Conservation (phyloP, 2,888 invertebrate genomes). For the Dugesia japonica region DNA sequence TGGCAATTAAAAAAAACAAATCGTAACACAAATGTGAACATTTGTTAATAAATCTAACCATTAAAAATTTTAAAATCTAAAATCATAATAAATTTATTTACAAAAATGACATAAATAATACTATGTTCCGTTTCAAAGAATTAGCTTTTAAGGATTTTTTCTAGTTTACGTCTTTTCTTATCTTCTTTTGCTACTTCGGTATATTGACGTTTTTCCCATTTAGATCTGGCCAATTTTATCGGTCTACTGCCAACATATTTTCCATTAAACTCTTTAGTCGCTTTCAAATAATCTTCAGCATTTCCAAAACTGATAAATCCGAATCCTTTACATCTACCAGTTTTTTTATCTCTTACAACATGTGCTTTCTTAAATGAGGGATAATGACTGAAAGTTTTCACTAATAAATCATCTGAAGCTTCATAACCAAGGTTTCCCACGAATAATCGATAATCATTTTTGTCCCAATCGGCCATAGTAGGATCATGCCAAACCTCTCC, state of each 20-base stretch:
- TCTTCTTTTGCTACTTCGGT: constrained; percentile 86
- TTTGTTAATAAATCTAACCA: too few relatives aligned
- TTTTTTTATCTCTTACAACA: constrained; percentile 82
- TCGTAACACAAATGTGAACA: too few relatives aligned
- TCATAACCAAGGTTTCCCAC: constrained; percentile 99
- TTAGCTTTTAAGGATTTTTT: background rate
- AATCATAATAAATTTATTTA: too few relatives aligned
- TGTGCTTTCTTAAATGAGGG: constrained; percentile 80
- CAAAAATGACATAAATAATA: too few relatives aligned
- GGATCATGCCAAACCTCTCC: constrained; percentile 89
- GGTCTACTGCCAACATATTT: constrained; percentile 95
- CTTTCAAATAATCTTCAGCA: constrained; percentile 85
- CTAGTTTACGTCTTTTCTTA: constrained; percentile 72
- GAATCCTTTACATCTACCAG: constrained; percentile 93
- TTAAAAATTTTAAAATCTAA: too few relatives aligned
- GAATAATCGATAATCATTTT: constrained; percentile 89
- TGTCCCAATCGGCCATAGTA: constrained; percentile 76
- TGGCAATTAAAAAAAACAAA: too few relatives aligned
- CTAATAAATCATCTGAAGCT: constrained; percentile 89
- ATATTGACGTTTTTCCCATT: constrained; percentile 78
- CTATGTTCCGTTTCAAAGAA: too few relatives aligned
- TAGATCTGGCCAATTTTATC: constrained; percentile 85
- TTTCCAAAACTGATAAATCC: constrained; percentile 96
- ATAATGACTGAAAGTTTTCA: constrained; percentile 72
- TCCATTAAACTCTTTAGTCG: constrained; percentile 99